phyloP scores from a whole-genome alignment of 2,113 vertebrate genomes.

The Aviceda subcristata region DNA sequence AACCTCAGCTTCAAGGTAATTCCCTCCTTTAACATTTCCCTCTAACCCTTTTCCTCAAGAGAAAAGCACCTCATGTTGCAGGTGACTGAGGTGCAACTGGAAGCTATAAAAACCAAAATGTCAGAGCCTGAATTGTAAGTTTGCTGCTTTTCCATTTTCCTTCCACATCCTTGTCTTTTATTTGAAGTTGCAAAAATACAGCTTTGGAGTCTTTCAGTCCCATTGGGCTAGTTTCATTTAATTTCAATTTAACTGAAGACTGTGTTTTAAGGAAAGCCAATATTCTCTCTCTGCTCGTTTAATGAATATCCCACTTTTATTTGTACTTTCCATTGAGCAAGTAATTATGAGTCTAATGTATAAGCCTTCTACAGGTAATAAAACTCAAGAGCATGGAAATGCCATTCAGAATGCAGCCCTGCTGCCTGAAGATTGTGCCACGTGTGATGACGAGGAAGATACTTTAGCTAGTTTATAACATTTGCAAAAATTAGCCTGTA shows the following conservation, averaged over 20 bases:
- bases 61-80: background rate
- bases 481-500: background rate
- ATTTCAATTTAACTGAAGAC: slow-evolving; percentile 48
- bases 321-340: slow-evolving; percentile 25
- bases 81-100: background rate
- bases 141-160: slow-evolving; percentile 11
- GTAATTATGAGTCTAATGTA: background rate
- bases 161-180: slow-evolving; percentile 41
- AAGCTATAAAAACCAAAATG: background rate
- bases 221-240: slow-evolving; percentile 45
- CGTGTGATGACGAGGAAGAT: background rate
- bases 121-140: background rate
- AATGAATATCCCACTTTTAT: background rate
- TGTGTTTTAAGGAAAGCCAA: slow-evolving; percentile 42
- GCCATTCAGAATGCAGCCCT: background rate
- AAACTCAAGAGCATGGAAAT: background rate
- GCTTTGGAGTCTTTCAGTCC: slow-evolving; percentile 19
- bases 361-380: slow-evolving; percentile 2
- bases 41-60: background rate
- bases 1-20: slow-evolving; percentile 12
- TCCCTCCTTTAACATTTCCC: background rate
- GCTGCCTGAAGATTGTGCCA: background rate
- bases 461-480: background rate
- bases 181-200: slow-evolving; percentile 56
- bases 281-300: background rate